Base-by-base conservation (phyloP, 2,113 vertebrate genomes). In the Gnathonemus echidnorhynchus region DNA sequence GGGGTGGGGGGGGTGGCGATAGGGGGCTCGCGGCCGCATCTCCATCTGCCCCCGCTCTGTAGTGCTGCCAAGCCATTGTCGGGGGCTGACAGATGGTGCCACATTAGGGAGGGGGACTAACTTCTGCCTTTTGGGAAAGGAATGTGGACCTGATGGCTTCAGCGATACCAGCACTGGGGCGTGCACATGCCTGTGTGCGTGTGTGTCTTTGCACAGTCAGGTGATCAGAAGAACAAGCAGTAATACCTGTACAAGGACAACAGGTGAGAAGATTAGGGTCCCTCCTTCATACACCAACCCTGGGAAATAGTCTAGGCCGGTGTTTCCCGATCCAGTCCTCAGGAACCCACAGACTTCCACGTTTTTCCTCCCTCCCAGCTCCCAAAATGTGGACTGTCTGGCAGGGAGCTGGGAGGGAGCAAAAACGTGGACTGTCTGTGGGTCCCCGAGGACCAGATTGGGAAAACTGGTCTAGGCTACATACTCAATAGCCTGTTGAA, bases 111-210 rank as follows among this genome's bases (percentile, higher is more conserved):
- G 46, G 35, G 88, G 90, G 91, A 86, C 87, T 90, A n/a, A 91
- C 91, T 90, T 93, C 93, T 92, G 91, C 92, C 42, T 92, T 77
- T 86, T 85, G 53, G 90, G 2, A 56, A 89, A 92, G 93, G 94
- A 95, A 95, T 95, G 94, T 90, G 91, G 88, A 92, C 70, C 53
- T 17, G 92, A 93, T 93, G 93, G 92, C 86, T 88, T 90, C 87
- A 92, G 93, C 70, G 91, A 93, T 94, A 93, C 56, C 90, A 88
- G 92, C 94, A 94, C 94, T n/a, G 46, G 45, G 11, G 42, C 45
- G 10, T 27, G 24, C 5, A 5, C 21, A 1, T 86, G 42, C 11
- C 4, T 86, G 94, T 94, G 92, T 93, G 93, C 66, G 87, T 56
- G 90, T 92, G 94, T 62, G 56, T n/a, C 6, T n/a, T n/a, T 62